phyloP scores from a whole-genome alignment of 2,113 vertebrate species.

The Pluvianellus socialis region DNA sequence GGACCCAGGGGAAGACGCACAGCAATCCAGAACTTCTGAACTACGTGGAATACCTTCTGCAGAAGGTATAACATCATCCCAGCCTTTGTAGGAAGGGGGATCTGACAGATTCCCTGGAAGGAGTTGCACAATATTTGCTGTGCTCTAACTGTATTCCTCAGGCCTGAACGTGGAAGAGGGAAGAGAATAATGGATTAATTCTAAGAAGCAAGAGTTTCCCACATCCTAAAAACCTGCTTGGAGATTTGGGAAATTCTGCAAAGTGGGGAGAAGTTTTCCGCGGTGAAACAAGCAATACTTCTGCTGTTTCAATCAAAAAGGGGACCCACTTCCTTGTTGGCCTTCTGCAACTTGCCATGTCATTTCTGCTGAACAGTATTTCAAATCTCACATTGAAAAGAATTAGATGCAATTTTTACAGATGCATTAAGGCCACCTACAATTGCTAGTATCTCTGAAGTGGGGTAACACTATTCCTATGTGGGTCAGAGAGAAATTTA shows the following conservation, averaged over 20 bases:
- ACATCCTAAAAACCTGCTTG: not conserved
- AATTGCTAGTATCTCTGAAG: not conserved
- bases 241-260: not conserved
- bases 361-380: not conserved
- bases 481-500: not conserved
- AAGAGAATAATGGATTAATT: not conserved
- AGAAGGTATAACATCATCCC: not conserved
- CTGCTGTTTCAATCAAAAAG: not conserved
- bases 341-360: not conserved
- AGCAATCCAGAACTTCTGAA: not conserved
- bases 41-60: accelerated
- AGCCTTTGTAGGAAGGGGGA: not conserved
- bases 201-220: not conserved
- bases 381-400: not conserved
- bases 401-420: not conserved
- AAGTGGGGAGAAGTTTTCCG: not conserved
- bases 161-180: not conserved
- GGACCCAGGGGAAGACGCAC: not conserved
- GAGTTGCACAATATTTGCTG: not conserved
- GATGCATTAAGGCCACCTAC: not conserved
- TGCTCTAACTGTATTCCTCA: not conserved
- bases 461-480: not conserved
- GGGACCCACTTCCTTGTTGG: not conserved
- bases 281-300: not conserved
- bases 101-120: not conserved